phyloP scores from a whole-genome alignment of 2,888 invertebrate species.

The Pherbina coryleti region DNA sequence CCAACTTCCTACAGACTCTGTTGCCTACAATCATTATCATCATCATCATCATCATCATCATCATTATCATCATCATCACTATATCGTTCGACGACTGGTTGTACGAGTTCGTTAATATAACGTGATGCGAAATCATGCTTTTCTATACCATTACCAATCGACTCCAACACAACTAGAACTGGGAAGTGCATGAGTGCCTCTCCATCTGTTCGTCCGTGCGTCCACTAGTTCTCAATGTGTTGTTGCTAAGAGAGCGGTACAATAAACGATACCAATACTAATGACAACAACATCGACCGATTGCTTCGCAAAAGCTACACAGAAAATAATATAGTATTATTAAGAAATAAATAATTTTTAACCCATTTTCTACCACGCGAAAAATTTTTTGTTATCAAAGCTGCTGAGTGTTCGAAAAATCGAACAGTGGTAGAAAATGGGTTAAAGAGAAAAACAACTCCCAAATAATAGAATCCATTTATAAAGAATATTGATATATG shows the following conservation, averaged over 20 bases:
- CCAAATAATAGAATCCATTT: no score
- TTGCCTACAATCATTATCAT: background rate
- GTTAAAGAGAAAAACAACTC: no score
- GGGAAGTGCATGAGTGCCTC: background rate
- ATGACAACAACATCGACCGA: background rate
- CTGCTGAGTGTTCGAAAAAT: no score
- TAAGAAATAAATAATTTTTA: no score
- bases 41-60: no score
- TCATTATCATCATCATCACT: no score
- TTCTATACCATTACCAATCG: background rate
- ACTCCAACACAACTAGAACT: conserved; percentile 22
- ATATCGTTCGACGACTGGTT: background rate
- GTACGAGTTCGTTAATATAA: conserved; percentile 2
- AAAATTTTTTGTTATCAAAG: no score
- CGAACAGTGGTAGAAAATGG: no score
- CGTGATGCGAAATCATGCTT: conserved; percentile 24
- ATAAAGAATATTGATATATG: no score
- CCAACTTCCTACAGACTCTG: conserved; percentile 2
- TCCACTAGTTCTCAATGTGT: background rate
- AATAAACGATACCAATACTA: background rate
- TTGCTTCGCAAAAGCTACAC: no score
- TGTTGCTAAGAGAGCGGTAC: conserved; percentile 11
- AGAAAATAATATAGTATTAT: no score
- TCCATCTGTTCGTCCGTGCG: background rate
- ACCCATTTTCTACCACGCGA: no score